These are phyloP conservation scores for Lycophotia porphyrea DNA, from an alignment of 2,888 invertebrate species.

Conservation along the genomic window DNA sequence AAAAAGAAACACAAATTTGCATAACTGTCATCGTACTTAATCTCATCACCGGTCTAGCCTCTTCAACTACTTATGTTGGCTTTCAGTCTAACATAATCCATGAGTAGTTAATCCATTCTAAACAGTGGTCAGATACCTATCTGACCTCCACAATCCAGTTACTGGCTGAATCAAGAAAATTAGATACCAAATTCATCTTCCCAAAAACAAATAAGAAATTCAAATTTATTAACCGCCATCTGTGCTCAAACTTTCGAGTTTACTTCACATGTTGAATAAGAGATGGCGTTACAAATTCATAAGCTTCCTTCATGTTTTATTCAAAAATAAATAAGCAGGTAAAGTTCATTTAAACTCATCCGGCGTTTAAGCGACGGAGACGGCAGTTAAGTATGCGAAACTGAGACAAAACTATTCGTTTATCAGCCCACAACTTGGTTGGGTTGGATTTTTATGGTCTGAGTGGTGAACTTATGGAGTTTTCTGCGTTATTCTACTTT, in stretches of 20 bases:
- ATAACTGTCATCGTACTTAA: too few species aligned
- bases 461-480: constrained; percentile 38
- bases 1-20: too few species aligned
- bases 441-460: constrained; percentile 44
- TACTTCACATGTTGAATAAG: constrained; percentile 55
- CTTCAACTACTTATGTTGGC: not conserved
- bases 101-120: too few species aligned
- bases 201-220: constrained; percentile 24
- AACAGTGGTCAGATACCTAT: too few species aligned
- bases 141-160: not conserved
- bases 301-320: constrained; percentile 65
- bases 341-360: constrained; percentile 68
- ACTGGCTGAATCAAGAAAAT: not conserved
- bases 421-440: constrained; percentile 65
- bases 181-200: constrained; percentile 13
- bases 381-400: constrained; percentile 69
- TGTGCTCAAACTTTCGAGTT: constrained; percentile 35
- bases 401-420: constrained; percentile 69
- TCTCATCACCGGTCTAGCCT: not conserved
- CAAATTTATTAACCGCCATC: constrained; percentile 55
- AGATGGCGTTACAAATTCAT: constrained; percentile 65
- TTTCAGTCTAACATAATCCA: not conserved
- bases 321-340: constrained; percentile 65
- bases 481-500: not conserved
- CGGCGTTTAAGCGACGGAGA: constrained; percentile 64